phyloP scores from a whole-genome alignment of 2,888 invertebrate species.

The Bursaphelenchus okinawaensis region DNA sequence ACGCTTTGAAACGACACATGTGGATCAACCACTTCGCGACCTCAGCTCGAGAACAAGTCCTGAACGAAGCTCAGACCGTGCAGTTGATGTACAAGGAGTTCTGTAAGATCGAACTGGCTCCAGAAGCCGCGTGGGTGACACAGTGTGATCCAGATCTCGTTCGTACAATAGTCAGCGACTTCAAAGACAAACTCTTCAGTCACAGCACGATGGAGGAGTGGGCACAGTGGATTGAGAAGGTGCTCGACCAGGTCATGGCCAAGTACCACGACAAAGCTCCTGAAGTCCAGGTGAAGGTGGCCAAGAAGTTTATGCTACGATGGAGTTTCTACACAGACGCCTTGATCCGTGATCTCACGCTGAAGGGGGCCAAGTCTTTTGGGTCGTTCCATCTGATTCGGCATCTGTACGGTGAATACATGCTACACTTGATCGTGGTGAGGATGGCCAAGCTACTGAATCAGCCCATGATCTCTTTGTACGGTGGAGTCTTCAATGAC shows the following conservation, averaged over 20 bases:
- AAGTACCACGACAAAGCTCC: constrained; percentile 69
- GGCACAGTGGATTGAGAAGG: constrained; percentile 92
- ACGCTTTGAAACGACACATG: constrained; percentile 88
- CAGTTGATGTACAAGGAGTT: constrained; percentile 88
- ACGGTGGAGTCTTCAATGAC: constrained; percentile 12
- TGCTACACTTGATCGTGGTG: constrained; percentile 95
- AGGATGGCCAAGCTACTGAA: constrained; percentile 84
- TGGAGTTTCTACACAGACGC: constrained; percentile 97
- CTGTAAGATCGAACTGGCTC: constrained; percentile 63
- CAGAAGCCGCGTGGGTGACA: constrained; percentile 90
- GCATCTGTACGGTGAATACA: constrained; percentile 94
- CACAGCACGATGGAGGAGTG: constrained; percentile 88
- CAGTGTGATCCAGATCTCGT: constrained; percentile 70
- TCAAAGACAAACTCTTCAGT: constrained; percentile 33
- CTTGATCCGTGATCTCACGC: constrained; percentile 91
- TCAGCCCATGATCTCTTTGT: constrained; percentile 72
- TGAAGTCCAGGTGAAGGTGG: constrained; percentile 73
- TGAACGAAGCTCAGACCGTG: constrained; percentile 85
- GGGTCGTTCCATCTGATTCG: constrained; percentile 97
- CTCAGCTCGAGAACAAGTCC: constrained; percentile 88
- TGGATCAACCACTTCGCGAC: constrained; percentile 92
- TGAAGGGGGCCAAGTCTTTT: constrained; percentile 92
- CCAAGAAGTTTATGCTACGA: constrained; percentile 85
- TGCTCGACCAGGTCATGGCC: constrained; percentile 72
- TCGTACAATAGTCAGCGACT: constrained; percentile 31